These are phyloP conservation scores for Dicyrtomina minuta DNA, from an alignment of 2,888 invertebrate species.

Conservation along the genomic window DNA sequence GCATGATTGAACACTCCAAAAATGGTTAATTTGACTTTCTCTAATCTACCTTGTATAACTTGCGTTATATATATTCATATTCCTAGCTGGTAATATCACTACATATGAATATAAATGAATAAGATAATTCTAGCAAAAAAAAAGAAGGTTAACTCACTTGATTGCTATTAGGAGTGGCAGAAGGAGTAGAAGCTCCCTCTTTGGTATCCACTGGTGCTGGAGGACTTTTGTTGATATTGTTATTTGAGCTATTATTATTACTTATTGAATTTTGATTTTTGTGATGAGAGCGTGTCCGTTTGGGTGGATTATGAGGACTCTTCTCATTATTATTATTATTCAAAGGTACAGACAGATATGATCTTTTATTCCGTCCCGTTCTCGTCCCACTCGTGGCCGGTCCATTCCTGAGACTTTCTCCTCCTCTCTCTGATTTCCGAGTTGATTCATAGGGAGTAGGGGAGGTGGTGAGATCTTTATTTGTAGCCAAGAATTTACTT, in stretches of 20 bases:
- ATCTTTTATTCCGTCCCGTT: slow-evolving; percentile 19
- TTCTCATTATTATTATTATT: slow-evolving; percentile 46
- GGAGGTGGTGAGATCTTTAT: slow-evolving; percentile 24
- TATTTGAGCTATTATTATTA: slow-evolving; percentile 25
- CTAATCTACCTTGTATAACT: too few relatives aligned
- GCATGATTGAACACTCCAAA: too few relatives aligned
- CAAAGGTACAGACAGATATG: slow-evolving; percentile 28
- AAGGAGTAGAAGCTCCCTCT: slow-evolving; percentile 20
- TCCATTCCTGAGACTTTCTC: slow-evolving; percentile 24
- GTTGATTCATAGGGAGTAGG: slow-evolving; percentile 6
- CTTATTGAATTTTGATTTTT: slow-evolving; percentile 38
- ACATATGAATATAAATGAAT: too few relatives aligned
- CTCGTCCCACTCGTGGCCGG: slow-evolving; percentile 22
- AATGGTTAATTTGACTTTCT: too few relatives aligned
- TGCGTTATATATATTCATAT: too few relatives aligned
- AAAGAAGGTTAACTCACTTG: slow-evolving; percentile 31
- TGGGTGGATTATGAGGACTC: slow-evolving; percentile 41
- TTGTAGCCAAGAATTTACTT: slow-evolving; percentile 22
- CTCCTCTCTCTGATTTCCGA: slow-evolving; percentile 19
- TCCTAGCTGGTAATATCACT: too few relatives aligned
- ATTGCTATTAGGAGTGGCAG: slow-evolving; percentile 29
- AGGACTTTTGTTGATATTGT: slow-evolving; percentile 14
- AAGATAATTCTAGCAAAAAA: not conserved
- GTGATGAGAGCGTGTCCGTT: slow-evolving; percentile 48
- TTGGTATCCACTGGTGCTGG: slow-evolving; percentile 18